Evolutionary conservation across 2,888 invertebrate genomes (phyloP).

Genomic region (Trissolcus brochymenae): DNA sequence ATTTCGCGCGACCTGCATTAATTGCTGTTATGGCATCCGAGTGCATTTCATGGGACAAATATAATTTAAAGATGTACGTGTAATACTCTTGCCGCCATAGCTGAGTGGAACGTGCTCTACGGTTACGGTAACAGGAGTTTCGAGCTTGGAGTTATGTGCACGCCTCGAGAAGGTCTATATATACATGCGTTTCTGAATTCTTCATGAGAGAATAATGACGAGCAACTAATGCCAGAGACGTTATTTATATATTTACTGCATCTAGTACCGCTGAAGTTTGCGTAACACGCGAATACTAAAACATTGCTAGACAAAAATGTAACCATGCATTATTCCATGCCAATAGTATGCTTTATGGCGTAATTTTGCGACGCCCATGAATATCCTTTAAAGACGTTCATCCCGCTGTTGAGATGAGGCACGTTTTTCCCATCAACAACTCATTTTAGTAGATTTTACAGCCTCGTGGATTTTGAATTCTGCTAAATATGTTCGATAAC

Average conservation of each 20-base stretch:
- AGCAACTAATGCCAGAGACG: conserved; percentile 57
- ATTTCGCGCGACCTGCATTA: conserved; percentile 14
- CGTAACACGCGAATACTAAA: conserved; percentile 13
- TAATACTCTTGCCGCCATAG: conserved; percentile 28
- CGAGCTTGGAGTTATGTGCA: conserved; percentile 29
- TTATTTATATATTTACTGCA: conserved; percentile 59
- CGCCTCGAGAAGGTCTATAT: conserved; percentile 56
- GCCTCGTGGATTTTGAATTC: conserved; percentile 11
- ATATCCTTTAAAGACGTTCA: conserved; percentile 25
- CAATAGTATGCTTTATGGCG: conserved; percentile 40
- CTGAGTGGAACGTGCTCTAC: conserved; percentile 36
- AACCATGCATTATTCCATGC: conserved; percentile 28
- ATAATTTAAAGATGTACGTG: conserved; percentile 28
- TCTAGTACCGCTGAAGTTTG: conserved; percentile 21
- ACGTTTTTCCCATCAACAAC: conserved; percentile 35
- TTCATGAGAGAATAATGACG: conserved; percentile 68
- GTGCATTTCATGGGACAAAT: conserved; percentile 23
- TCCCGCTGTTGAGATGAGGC: conserved; percentile 9
- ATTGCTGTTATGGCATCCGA: conserved; percentile 27
- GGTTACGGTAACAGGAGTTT: conserved; percentile 48
- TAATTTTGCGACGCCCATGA: conserved; percentile 37
- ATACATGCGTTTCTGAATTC: conserved; percentile 66
- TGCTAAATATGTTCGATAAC: neutral
- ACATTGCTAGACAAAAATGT: neutral
- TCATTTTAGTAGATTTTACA: conserved; percentile 16